phyloP scores from a whole-genome alignment of 2,113 vertebrate genomes.

The Xenopus borealis region DNA sequence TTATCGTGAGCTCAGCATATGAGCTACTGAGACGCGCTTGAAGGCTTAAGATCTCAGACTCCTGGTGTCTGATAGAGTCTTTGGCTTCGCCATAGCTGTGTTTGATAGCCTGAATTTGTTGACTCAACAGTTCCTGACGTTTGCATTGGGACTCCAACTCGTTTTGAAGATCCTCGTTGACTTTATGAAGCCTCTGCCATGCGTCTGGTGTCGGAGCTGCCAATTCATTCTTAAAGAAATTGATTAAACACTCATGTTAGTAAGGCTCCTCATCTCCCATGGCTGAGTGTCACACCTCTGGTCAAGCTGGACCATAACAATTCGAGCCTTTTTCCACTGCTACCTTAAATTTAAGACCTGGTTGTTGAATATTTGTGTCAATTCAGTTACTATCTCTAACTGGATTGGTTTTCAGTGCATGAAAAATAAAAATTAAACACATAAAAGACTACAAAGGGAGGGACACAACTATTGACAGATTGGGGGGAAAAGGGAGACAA shows the following conservation, averaged over 20 bases:
- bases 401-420: slow-evolving; percentile 9
- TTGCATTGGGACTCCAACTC: slow-evolving; percentile 86
- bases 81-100: slow-evolving; percentile 88
- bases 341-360: slow-evolving; percentile 57
- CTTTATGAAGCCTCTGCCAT: slow-evolving; percentile 87
- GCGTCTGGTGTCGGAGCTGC: slow-evolving; percentile 75
- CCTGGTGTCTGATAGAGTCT: slow-evolving; percentile 81
- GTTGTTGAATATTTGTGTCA: slow-evolving; percentile 8
- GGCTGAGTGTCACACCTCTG: slow-evolving; percentile 92
- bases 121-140: slow-evolving; percentile 82
- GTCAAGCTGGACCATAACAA: slow-evolving; percentile 64
- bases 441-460: slow-evolving; percentile 45
- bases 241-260: slow-evolving; percentile 87
- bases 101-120: slow-evolving; percentile 84
- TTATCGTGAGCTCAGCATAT: slow-evolving; percentile 79
- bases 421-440: slow-evolving; percentile 54
- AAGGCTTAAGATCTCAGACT: slow-evolving; percentile 81
- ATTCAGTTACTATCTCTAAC: slow-evolving; percentile 8
- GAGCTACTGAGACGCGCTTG: slow-evolving; percentile 80
- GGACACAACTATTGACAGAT: slow-evolving; percentile 16
- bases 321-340: slow-evolving; percentile 44
- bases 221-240: slow-evolving; percentile 93
- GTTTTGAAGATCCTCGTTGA: slow-evolving; percentile 86
- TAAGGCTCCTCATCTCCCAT: slow-evolving; percentile 70
- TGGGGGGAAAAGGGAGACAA: not conserved